Conservation (phyloP, 53 echinoderm and acorn worm genomes). For the Holothuria leucospilota region DNA sequence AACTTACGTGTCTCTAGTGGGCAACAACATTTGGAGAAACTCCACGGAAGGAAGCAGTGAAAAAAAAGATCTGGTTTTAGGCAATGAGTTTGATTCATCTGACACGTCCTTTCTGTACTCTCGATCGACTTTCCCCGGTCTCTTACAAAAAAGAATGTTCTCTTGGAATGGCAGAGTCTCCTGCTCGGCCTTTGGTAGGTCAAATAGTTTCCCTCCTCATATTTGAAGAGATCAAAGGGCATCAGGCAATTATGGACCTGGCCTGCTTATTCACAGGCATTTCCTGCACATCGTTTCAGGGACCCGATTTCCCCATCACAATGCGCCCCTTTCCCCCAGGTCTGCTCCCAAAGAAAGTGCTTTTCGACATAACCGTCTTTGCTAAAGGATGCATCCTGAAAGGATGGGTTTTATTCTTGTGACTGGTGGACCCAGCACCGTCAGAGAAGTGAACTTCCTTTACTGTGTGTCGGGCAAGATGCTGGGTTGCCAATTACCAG, state of each 20-base stretch:
- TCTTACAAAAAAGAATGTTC: constrained; percentile 16
- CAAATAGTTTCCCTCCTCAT: background rate
- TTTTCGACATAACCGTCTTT: constrained; percentile 4
- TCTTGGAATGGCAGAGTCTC: constrained; percentile 15
- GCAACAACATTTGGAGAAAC: background rate
- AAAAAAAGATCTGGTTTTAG: background rate
- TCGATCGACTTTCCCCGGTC: background rate
- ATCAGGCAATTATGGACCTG: background rate
- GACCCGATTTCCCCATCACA: constrained; percentile 22
- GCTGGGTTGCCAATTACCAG: background rate
- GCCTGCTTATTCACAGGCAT: constrained; percentile 12
- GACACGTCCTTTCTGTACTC: background rate
- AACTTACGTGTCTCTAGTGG: constrained; percentile 1
- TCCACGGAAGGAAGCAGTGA: background rate
- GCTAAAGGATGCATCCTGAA: constrained; percentile 15
- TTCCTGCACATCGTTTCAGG: background rate
- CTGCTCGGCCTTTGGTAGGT: background rate
- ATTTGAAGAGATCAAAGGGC: constrained; percentile 1
- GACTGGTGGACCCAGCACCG: constrained; percentile 31
- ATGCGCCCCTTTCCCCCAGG: too few relatives aligned
- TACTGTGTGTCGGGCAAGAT: background rate
- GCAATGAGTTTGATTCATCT: background rate
- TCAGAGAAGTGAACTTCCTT: constrained; percentile 19
- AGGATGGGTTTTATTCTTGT: constrained; percentile 23
- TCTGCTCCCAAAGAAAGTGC: constrained; percentile 16